Conservation (phyloP, 2,113 vertebrate genomes). For the Myrmecophaga tridactyla region DNA sequence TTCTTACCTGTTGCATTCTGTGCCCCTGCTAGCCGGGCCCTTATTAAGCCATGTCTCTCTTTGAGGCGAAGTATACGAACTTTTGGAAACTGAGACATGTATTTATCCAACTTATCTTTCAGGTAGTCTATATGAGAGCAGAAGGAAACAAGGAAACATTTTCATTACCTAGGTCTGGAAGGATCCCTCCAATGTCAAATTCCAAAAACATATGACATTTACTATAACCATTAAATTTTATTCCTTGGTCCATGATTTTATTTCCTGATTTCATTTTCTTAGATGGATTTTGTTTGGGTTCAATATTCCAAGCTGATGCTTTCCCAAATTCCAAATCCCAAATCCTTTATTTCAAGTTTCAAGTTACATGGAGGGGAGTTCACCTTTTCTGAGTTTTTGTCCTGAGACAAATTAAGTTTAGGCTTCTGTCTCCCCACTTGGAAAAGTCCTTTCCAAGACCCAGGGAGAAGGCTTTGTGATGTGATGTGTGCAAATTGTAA, state of each 20-base stretch:
- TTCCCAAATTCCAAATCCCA: not conserved
- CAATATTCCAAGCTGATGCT: not conserved
- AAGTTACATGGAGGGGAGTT: not conserved
- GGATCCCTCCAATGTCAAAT: not conserved
- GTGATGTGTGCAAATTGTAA: not conserved
- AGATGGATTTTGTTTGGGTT: not conserved
- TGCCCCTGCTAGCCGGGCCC: constrained; percentile 93
- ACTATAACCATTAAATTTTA: not conserved
- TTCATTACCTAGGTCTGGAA: not conserved
- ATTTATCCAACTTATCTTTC: constrained; percentile 89
- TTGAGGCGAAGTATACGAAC: constrained; percentile 91
- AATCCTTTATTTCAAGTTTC: not conserved
- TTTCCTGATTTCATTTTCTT: constrained; percentile 11
- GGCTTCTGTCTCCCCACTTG: not conserved
- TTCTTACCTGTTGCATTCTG: constrained; percentile 89
- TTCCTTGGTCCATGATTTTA: not conserved
- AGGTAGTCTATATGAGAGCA: constrained; percentile 87
- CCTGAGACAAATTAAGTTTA: not conserved
- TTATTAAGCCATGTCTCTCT: constrained; percentile 94
- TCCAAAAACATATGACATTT: not conserved
- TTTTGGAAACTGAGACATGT: constrained; percentile 93
- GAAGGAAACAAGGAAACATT: not conserved
- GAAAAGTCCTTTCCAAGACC: not conserved
- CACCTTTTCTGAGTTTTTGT: not conserved
- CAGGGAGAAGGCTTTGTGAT: not conserved